Conservation (phyloP, 1,140 invertebrate genomes). For the Hylyphantes graminicola region DNA sequence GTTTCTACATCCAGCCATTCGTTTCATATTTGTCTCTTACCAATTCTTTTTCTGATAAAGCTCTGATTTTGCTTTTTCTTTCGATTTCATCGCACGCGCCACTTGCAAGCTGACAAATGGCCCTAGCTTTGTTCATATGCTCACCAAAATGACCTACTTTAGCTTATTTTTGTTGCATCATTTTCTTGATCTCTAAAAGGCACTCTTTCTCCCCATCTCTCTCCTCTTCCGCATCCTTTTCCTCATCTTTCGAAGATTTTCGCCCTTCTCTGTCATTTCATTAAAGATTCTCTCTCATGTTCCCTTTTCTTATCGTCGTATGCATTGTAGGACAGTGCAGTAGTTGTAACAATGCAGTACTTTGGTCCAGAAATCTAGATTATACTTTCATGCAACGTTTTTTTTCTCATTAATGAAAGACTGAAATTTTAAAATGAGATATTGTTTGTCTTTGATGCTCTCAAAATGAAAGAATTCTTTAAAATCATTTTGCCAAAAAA, state of each 20-base stretch:
- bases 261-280: slow-evolving; percentile 10
- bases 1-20: background rate
- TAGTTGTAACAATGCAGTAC: too few relatives aligned
- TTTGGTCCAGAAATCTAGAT: too few relatives aligned
- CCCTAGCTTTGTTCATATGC: slow-evolving; percentile 31
- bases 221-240: background rate
- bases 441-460: too few relatives aligned
- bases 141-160: slow-evolving; percentile 39
- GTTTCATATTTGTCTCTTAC: background rate
- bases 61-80: slow-evolving; percentile 5
- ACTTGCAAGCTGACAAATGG: slow-evolving; percentile 17
- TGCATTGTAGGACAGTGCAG: too few relatives aligned
- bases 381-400: too few relatives aligned
- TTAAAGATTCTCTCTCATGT: background rate
- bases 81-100: slow-evolving; percentile 17
- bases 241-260: background rate
- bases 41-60: slow-evolving; percentile 22
- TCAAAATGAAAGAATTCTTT: too few relatives aligned
- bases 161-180: background rate
- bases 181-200: background rate
- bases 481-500: too few relatives aligned
- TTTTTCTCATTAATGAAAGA: too few relatives aligned
- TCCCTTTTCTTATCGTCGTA: background rate
- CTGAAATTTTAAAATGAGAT: too few relatives aligned
- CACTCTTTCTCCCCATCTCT: background rate